Conservation (phyloP, 2,113 vertebrate species). For the Vicugna pacos region DNA sequence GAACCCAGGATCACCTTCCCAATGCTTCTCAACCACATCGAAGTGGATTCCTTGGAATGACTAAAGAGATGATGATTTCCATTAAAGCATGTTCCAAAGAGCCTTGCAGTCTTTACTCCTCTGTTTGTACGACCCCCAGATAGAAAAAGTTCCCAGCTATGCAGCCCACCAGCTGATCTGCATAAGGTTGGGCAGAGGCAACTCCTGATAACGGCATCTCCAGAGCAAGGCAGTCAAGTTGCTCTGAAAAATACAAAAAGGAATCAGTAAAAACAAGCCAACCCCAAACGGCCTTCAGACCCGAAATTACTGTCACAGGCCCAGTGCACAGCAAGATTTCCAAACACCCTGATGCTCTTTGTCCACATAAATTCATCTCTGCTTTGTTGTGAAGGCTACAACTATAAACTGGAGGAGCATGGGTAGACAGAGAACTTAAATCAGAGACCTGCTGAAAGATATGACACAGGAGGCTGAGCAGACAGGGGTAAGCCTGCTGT, state of each 20-base stretch:
- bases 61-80: constrained; percentile 97
- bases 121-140: constrained; percentile 94
- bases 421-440: constrained; percentile 84
- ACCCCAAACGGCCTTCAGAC: too few relatives aligned
- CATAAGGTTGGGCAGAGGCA: constrained; percentile 94
- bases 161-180: constrained; percentile 92
- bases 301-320: constrained; percentile 94
- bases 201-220: constrained; percentile 93
- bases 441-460: constrained; percentile 80
- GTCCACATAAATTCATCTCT: constrained; percentile 93
- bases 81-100: constrained; percentile 92
- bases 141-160: constrained; percentile 95
- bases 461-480: constrained; percentile 94
- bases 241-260: constrained; percentile 91
- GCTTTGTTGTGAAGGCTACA: constrained; percentile 93
- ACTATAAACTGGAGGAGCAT: constrained; percentile 94
- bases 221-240: constrained; percentile 93
- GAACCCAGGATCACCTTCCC: constrained; percentile 93
- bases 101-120: constrained; percentile 86
- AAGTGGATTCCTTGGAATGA: constrained; percentile 96
- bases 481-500: constrained; percentile 72
- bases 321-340: constrained; percentile 93
- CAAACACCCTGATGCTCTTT: constrained; percentile 94
- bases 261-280: constrained; percentile 91
- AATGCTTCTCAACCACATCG: constrained; percentile 95